Evolutionary conservation across 2,113 vertebrate genomes (phyloP).

Genomic region (Nanger granti): DNA sequence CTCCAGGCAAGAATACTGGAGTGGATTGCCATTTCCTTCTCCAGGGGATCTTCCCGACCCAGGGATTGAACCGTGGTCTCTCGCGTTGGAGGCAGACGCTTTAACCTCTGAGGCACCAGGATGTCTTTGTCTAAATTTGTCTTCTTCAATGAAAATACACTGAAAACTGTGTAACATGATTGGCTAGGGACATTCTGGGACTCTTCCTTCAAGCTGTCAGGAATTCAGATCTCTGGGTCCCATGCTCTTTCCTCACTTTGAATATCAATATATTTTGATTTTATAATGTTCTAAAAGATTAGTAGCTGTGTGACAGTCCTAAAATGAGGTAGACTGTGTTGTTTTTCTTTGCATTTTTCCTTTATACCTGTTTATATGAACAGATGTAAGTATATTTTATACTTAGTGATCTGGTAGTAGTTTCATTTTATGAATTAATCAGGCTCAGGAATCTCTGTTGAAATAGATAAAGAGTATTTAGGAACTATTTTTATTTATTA

Average conservation of each 20-base stretch:
- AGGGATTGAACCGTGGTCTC: too few species aligned
- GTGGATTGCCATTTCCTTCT: too few species aligned
- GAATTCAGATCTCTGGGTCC: background rate
- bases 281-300: background rate
- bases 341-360: slow-evolving; percentile 2
- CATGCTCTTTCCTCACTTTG: background rate
- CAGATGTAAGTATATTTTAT: background rate
- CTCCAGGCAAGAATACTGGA: too few species aligned
- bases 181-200: background rate
- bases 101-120: too few species aligned
- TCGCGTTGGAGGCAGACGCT: too few species aligned
- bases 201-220: background rate
- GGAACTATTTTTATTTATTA: background rate
- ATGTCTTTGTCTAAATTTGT: background rate
- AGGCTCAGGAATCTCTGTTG: background rate
- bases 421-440: slow-evolving; percentile 26
- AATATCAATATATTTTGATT: slow-evolving; percentile 10
- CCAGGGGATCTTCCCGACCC: too few species aligned
- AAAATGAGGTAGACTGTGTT: background rate
- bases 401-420: background rate
- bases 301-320: background rate
- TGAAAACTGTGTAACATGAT: background rate
- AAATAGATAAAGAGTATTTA: background rate
- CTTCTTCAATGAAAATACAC: background rate
- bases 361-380: background rate